Evolutionary conservation across 2,888 invertebrate genomes (phyloP).

Genomic region (Hyles lineata): DNA sequence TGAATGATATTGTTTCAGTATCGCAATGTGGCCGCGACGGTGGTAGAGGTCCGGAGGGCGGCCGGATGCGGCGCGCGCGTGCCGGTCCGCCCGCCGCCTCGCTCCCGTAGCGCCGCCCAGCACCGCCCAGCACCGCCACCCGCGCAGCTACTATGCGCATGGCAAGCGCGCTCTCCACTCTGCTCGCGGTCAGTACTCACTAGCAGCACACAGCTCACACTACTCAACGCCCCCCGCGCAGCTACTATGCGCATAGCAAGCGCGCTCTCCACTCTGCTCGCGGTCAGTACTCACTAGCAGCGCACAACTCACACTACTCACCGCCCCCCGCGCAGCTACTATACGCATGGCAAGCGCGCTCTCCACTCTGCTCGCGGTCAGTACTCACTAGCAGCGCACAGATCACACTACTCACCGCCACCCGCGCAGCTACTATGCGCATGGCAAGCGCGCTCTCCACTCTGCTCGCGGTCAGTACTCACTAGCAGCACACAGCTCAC

Average conservation of each 20-base stretch:
- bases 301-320: not conserved
- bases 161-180: slow-evolving; percentile 89
- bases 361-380: slow-evolving; percentile 91
- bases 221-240: not conserved
- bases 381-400: slow-evolving; percentile 49
- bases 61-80: slow-evolving; percentile 80
- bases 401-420: not conserved
- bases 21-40: slow-evolving; percentile 75
- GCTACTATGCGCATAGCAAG: no score
- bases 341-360: slow-evolving; percentile 59
- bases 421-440: no score
- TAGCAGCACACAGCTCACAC: not conserved
- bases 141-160: slow-evolving; percentile 92
- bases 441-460: slow-evolving; percentile 80
- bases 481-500: not conserved
- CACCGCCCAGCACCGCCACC: slow-evolving; percentile 75
- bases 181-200: slow-evolving; percentile 89
- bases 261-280: slow-evolving; percentile 89
- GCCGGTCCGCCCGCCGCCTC: slow-evolving; percentile 85
- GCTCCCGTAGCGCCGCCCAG: slow-evolving; percentile 66
- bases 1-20: slow-evolving; percentile 49
- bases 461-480: slow-evolving; percentile 90
- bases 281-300: slow-evolving; percentile 83
- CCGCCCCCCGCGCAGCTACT: not conserved
- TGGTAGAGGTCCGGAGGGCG: slow-evolving; percentile 77